Evolutionary conservation across 2,888 invertebrate species (phyloP), one percentile per base, ranked within the genome.

Genomic region (Camptogramma bilineatum): DNA sequence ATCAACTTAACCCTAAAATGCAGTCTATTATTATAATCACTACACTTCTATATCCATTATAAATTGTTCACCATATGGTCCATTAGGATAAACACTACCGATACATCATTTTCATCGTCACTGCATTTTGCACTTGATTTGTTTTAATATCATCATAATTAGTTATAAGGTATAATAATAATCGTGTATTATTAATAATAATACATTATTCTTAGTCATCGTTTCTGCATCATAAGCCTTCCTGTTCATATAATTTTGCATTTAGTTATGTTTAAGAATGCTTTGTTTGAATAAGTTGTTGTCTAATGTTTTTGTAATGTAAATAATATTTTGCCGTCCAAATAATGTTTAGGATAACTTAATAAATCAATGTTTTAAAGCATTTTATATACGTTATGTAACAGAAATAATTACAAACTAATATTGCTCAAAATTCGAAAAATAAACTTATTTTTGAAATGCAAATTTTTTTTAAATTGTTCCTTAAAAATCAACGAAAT

Each of bases 241-340:
- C 90, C 91, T 87, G 84, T 87, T 86, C 74, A 85, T 89, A 88
- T 68, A 82, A 81, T 86, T 84, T 85, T 90, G 91, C 91, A 92
- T 92, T 91, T 92, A 92, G 89, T 85, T 90, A 87, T 65, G 71
- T 76, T 71, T 76, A 89, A 90, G 85, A 85, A 75, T 69, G 80
- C 79, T 83, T 82, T 85, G 84, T 64, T 69, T 82, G 19, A 16
- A 47, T 31, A 34, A 77, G 73, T 73, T 73, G 73, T 71, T 74
- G 72, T 65, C 62, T 76, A 79, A 78, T 72, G 70, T 39, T 76
- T 73, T 78, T 73, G 71, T 70, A 70, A 75, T 88, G 85, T 87
- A 86, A 82, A 86, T 86, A 83, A 75, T 77, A 74, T 70, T 57
- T 83, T 88, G 84, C 90, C 90, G 90, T 90, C 90, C 90, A 90